These are phyloP conservation scores for Hesperophylax magnus DNA, from an alignment of 1,140 invertebrate genomes.

Conservation along the genomic window DNA sequence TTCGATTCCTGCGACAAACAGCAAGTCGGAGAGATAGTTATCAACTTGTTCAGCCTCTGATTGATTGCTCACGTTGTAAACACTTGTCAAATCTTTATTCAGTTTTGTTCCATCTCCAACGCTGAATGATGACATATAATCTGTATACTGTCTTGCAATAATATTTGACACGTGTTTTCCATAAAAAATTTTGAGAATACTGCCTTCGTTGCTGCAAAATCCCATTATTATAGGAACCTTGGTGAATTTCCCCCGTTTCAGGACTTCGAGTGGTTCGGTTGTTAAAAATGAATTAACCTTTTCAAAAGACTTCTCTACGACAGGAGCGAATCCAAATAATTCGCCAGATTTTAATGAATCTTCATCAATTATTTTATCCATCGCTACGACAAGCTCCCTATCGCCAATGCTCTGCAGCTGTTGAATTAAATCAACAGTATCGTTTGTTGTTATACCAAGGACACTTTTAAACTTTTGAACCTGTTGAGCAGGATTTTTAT, in stretches of 20 bases:
- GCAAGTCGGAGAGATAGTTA: conserved; percentile 65
- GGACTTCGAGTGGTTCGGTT: conserved; percentile 61
- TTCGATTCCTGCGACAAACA: conserved; percentile 64
- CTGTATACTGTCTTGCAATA: conserved; percentile 46
- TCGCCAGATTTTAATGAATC: conserved; percentile 60
- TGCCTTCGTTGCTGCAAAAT: conserved; percentile 64
- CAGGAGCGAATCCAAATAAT: conserved; percentile 66
- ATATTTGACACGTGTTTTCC: conserved; percentile 39
- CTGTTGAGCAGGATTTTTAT: conserved; percentile 70
- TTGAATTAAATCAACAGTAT: conserved; percentile 58
- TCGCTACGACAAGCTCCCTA: conserved; percentile 61
- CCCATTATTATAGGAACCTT: conserved; percentile 66
- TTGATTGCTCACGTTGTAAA: conserved; percentile 59
- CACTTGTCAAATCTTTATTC: conserved; percentile 60
- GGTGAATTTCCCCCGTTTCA: conserved; percentile 61
- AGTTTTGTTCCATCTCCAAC: conserved; percentile 60
- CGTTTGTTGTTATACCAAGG: conserved; percentile 61
- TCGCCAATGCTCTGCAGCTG: conserved; percentile 60
- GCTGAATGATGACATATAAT: conserved; percentile 61
- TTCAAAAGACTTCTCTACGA: conserved; percentile 61
- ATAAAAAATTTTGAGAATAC: conserved; percentile 58
- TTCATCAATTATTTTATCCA: conserved; percentile 57
- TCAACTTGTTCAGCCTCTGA: conserved; percentile 62
- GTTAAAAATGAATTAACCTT: conserved; percentile 65
- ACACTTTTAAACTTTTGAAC: conserved; percentile 69